phyloP scores from a whole-genome alignment of 2,113 vertebrate genomes.

The Acanthochromis polyacanthus region DNA sequence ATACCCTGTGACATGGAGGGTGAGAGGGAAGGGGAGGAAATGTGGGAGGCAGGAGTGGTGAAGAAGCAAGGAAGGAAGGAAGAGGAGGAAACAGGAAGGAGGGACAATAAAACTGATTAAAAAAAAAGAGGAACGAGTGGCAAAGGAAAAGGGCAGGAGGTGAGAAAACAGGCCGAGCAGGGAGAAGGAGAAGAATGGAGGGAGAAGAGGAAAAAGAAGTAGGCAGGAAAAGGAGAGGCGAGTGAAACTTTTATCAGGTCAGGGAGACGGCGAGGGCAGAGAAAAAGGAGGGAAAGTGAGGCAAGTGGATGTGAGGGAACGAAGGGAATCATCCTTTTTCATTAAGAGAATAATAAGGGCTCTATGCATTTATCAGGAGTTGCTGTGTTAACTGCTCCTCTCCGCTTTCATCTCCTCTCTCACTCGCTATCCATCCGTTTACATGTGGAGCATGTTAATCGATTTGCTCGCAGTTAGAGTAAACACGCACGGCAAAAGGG shows the following conservation, averaged over 20 bases:
- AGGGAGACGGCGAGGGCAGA: conserved; percentile 30
- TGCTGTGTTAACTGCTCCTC: conserved; percentile 57
- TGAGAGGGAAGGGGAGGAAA: not conserved
- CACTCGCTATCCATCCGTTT: conserved; percentile 46
- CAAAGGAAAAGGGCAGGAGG: not conserved
- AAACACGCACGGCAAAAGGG: conserved; percentile 43
- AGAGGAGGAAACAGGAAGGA: not conserved
- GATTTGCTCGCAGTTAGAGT: conserved; percentile 59
- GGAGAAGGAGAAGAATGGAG: conserved; percentile 20
- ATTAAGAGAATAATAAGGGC: conserved; percentile 64
- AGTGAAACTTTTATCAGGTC: conserved; percentile 62
- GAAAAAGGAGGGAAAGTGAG: conserved; percentile 2
- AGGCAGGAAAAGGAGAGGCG: not conserved
- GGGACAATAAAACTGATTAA: not conserved
- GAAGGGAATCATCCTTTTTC: conserved; percentile 48
- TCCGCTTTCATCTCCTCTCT: conserved; percentile 64
- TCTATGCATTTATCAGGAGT: conserved; percentile 67
- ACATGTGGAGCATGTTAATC: conserved; percentile 72
- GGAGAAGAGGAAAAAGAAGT: conserved; percentile 1
- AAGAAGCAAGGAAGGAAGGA: not conserved
- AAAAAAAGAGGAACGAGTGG: not conserved
- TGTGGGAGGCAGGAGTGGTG: conserved; percentile 5
- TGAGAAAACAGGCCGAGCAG: conserved; percentile 36
- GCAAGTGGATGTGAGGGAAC: conserved; percentile 23
- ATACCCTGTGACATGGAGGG: conserved; percentile 75